phyloP scores from a whole-genome alignment of 2,113 vertebrate species.

The Paedocypris sp. region DNA sequence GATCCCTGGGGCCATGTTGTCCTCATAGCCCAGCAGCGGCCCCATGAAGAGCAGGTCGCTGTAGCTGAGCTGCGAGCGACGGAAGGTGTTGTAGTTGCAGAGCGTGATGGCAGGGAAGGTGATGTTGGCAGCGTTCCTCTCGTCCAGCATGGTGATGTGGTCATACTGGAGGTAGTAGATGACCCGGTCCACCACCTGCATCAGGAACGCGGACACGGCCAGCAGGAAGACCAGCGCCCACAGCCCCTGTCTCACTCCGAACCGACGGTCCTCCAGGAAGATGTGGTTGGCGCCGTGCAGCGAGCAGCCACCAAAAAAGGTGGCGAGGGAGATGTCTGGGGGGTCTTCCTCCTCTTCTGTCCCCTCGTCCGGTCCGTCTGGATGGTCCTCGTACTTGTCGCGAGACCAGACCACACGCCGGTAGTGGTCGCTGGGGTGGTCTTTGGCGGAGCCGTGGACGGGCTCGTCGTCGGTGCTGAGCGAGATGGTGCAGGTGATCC shows the following conservation, averaged over 20 bases:
- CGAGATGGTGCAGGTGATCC: slow-evolving; percentile 90
- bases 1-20: slow-evolving; percentile 75
- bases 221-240: slow-evolving; percentile 76
- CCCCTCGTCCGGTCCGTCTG: slow-evolving; percentile 38
- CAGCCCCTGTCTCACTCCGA: slow-evolving; percentile 67
- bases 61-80: slow-evolving; percentile 79
- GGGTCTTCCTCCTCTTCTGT: slow-evolving; percentile 33
- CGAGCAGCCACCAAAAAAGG: slow-evolving; percentile 73
- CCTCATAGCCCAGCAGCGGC: slow-evolving; percentile 74
- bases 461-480: slow-evolving; percentile 73
- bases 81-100: slow-evolving; percentile 82
- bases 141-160: slow-evolving; percentile 77
- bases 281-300: slow-evolving; percentile 85
- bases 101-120: slow-evolving; percentile 82
- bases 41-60: slow-evolving; percentile 80
- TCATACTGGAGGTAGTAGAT: slow-evolving; percentile 78
- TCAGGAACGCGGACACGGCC: slow-evolving; percentile 76
- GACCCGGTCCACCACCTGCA: slow-evolving; percentile 79
- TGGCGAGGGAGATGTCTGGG: slow-evolving; percentile 59
- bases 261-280: slow-evolving; percentile 71
- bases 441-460: slow-evolving; percentile 30
- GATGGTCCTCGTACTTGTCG: slow-evolving; percentile 49
- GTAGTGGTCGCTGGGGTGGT: slow-evolving; percentile 57
- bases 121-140: slow-evolving; percentile 64
- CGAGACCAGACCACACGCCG: slow-evolving; percentile 44